Evolutionary conservation across 2,797 vertebrate genomes (phyloP).

Genomic region (Anabacerthia variegaticeps): DNA sequence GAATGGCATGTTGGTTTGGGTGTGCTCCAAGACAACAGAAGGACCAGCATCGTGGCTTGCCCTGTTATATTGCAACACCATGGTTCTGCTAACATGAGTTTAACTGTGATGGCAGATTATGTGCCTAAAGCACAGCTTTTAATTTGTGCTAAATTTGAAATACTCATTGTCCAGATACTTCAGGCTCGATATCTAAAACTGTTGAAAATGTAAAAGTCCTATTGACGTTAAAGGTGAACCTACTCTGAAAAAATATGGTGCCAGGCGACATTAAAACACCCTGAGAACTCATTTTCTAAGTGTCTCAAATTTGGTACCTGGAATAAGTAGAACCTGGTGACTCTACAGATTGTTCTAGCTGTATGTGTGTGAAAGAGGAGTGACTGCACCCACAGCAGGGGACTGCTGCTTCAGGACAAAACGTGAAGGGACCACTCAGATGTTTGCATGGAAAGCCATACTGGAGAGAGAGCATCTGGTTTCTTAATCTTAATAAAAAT

Average conservation of each 20-base stretch:
- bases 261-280: fast-evolving
- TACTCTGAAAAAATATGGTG: not conserved
- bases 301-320: not conserved
- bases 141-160: not conserved
- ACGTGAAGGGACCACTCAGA: fast-evolving
- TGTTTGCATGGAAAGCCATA: not conserved
- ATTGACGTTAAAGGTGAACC: not conserved
- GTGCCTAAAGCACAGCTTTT: not conserved
- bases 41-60: not conserved
- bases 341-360: not conserved
- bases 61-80: not conserved
- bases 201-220: not conserved
- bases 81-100: not conserved
- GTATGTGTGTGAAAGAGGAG: fast-evolving
- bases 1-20: not conserved
- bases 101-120: not conserved
- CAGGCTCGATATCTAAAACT: not conserved
- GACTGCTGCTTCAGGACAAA: not conserved
- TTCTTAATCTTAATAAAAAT: not conserved
- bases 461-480: not conserved
- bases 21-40: not conserved
- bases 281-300: not conserved
- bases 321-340: not conserved
- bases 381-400: fast-evolving
- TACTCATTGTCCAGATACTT: not conserved